phyloP scores from a whole-genome alignment of 2,113 vertebrate genomes.

The Callorhinus ursinus region DNA sequence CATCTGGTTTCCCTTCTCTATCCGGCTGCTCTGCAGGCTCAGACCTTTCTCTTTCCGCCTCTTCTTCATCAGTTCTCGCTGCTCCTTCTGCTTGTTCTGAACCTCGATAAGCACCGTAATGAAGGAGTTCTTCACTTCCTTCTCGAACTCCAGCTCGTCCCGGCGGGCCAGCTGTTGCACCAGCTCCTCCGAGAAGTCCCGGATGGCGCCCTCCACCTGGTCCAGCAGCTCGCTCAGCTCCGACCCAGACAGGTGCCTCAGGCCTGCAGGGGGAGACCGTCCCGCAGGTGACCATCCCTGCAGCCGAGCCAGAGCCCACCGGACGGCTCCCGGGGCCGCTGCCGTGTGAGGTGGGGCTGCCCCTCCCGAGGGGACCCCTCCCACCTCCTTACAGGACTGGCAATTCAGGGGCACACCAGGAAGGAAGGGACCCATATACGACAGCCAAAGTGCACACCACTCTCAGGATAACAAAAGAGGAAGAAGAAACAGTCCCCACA shows the following conservation, averaged over 20 bases:
- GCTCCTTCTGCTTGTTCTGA: slow-evolving; percentile 96
- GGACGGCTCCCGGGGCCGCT: background rate
- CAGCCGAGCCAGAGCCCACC: background rate
- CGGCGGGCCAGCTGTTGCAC: slow-evolving; percentile 93
- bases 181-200: slow-evolving; percentile 93
- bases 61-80: slow-evolving; percentile 92
- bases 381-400: background rate
- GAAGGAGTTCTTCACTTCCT: slow-evolving; percentile 97
- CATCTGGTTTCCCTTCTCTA: slow-evolving; percentile 90
- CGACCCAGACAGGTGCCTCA: slow-evolving; percentile 90
- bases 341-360: background rate
- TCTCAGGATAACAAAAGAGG: background rate
- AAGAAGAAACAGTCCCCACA: background rate
- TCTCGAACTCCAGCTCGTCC: slow-evolving; percentile 96
- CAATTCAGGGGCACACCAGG: background rate
- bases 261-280: slow-evolving; percentile 82
- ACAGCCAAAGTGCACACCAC: background rate
- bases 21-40: slow-evolving; percentile 89
- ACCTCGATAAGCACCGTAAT: slow-evolving; percentile 95
- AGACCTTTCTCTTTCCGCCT: slow-evolving; percentile 92
- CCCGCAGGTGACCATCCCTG: background rate
- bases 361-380: background rate
- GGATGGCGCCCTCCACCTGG: slow-evolving; percentile 90
- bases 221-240: slow-evolving; percentile 89
- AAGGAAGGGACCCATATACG: background rate